Conservation (phyloP, 2,888 invertebrate species). For the Lamellibrachia satsuma region DNA sequence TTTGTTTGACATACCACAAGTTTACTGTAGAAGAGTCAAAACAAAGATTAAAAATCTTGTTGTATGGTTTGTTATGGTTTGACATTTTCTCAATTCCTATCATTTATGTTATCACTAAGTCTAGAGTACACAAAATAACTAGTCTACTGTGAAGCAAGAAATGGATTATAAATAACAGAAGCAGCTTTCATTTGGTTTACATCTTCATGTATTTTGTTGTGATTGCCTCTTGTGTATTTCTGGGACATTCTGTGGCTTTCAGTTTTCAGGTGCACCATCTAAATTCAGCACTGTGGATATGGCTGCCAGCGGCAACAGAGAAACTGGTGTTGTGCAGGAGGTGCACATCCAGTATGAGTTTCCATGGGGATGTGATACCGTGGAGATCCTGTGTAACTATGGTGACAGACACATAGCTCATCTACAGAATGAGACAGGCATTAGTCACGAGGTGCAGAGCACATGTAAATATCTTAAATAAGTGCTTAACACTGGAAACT, state of each 20-base stretch:
- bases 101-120: no score
- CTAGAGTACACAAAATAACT: no score
- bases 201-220: background rate
- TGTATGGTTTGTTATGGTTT: no score
- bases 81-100: no score
- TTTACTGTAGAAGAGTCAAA: no score
- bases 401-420: conserved; percentile 43
- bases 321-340: conserved; percentile 30
- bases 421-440: conserved; percentile 27
- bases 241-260: conserved; percentile 34
- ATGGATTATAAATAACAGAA: background rate
- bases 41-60: no score
- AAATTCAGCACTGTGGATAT: conserved; percentile 41
- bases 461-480: conserved; percentile 32
- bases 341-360: conserved; percentile 49
- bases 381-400: conserved; percentile 50
- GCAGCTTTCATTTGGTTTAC: background rate
- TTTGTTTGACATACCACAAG: no score
- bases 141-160: background rate
- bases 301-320: conserved; percentile 26
- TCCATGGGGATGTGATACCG: conserved; percentile 52
- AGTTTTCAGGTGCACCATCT: conserved; percentile 53
- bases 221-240: background rate
- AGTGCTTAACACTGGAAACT: background rate
- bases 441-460: conserved; percentile 27